Conservation (phyloP, 2,797 vertebrate species). For the Arctocebus calabarensis region DNA sequence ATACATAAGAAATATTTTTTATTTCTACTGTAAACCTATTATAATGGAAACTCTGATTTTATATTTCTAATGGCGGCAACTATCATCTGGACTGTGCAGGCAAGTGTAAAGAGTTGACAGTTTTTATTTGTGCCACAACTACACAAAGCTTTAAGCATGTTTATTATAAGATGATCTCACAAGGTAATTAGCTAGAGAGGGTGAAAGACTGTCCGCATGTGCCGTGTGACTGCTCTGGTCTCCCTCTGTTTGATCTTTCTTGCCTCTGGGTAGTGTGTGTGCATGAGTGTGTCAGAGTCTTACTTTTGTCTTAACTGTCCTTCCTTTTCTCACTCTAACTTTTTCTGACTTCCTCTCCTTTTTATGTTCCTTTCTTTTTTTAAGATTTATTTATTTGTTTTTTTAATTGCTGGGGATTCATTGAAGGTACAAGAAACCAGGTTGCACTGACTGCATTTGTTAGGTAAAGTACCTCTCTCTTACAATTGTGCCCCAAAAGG, state of each 20-base stretch:
- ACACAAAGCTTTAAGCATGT: background rate
- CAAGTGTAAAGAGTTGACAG: background rate
- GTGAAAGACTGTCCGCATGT: background rate
- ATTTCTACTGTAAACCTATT: background rate
- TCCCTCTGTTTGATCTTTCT: background rate
- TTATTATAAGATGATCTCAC: background rate
- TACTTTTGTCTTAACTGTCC: background rate
- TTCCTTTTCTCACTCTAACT: background rate
- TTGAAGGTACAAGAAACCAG: too few relatives aligned
- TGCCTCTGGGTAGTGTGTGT: background rate
- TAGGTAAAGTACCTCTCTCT: too few relatives aligned
- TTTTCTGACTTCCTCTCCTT: background rate
- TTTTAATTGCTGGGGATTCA: too few relatives aligned
- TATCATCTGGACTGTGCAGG: background rate
- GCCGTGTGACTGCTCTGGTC: background rate
- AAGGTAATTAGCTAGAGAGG: background rate
- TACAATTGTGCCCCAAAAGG: too few relatives aligned
- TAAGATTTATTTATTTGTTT: too few relatives aligned
- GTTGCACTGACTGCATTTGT: too few relatives aligned
- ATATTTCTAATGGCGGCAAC: background rate
- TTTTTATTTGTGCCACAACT: background rate
- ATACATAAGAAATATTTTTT: background rate
- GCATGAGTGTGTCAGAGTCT: background rate
- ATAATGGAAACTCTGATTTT: background rate
- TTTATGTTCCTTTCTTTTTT: background rate